phyloP scores from a whole-genome alignment of 2,797 vertebrate genomes.

The Triplophysa bombifrons region DNA sequence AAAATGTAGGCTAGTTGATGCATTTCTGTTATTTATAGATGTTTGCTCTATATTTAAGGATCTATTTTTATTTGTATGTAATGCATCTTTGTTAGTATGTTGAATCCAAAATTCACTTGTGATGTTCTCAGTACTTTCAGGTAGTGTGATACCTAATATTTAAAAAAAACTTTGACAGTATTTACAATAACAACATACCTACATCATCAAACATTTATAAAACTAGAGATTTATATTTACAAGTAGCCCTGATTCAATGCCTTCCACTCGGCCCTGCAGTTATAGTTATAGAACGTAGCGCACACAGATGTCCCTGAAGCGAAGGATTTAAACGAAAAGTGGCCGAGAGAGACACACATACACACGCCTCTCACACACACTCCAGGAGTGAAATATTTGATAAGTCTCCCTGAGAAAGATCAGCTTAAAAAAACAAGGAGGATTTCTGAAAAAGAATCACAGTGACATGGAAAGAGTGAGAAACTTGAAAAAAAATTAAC shows the following conservation, averaged over 20 bases:
- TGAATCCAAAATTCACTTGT: slow-evolving; percentile 8
- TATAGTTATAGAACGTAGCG: slow-evolving; percentile 57
- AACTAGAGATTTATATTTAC: slow-evolving; percentile 40
- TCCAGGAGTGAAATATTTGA: slow-evolving; percentile 27
- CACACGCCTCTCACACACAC: slow-evolving; percentile 8
- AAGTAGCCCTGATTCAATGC: slow-evolving; percentile 25
- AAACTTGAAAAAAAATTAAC: slow-evolving; percentile 16
- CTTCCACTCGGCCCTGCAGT: neutral
- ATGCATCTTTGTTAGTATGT: neutral
- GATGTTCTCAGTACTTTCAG: neutral
- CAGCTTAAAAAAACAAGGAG: slow-evolving; percentile 7
- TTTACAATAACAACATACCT: slow-evolving; percentile 43
- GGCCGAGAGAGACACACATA: slow-evolving; percentile 20
- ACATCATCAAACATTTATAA: slow-evolving; percentile 36
- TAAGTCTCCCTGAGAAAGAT: slow-evolving; percentile 51
- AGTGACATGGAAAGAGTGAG: neutral
- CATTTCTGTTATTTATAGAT: neutral
- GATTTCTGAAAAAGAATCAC: slow-evolving; percentile 4
- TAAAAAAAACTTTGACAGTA: slow-evolving; percentile 16
- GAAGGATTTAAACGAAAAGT: slow-evolving; percentile 39
- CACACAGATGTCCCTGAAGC: slow-evolving; percentile 62
- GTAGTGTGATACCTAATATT: slow-evolving; percentile 32
- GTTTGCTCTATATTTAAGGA: neutral
- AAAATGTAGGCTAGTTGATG: neutral
- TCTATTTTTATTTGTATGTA: neutral